A percentile compares a stretch with the other conserved stretches of the same genome.
Evolutionary conservation across 2,888 invertebrate genomes (phyloP).

Genomic region (Tipula vernalis): DNA sequence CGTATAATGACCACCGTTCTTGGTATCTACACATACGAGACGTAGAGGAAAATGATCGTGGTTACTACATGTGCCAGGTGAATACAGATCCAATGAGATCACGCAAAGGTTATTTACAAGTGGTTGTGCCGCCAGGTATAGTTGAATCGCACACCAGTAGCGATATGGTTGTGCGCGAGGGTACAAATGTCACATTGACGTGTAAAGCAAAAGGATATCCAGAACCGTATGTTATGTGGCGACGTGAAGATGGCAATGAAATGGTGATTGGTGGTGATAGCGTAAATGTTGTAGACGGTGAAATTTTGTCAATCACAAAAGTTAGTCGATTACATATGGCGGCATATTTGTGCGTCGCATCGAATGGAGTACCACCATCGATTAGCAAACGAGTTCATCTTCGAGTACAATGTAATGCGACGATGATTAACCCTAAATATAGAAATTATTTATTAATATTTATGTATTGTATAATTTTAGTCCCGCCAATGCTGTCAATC

Average conservation of each 20-base stretch:
- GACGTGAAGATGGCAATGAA: conserved; percentile 76
- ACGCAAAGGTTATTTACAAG: conserved; percentile 78
- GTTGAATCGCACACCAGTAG: conserved; percentile 81
- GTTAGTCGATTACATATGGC: conserved; percentile 88
- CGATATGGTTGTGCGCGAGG: conserved; percentile 84
- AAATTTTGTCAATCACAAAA: conserved; percentile 71
- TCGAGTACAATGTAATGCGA: conserved; percentile 64
- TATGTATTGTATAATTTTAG: conserved; percentile 37
- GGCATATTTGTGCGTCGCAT: conserved; percentile 83
- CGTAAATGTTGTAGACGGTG: conserved; percentile 79
- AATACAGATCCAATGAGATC: conserved; percentile 92
- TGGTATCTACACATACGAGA: conserved; percentile 85
- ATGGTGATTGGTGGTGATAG: conserved; percentile 82
- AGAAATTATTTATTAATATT: background rate
- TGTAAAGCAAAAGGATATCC: conserved; percentile 83
- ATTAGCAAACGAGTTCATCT: conserved; percentile 75
- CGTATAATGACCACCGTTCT: conserved; percentile 80
- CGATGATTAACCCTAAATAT: background rate
- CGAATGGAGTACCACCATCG: conserved; percentile 84
- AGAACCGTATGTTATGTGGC: conserved; percentile 87
- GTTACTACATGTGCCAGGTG: conserved; percentile 88
- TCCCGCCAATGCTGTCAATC: conserved; percentile 89
- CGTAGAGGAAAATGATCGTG: conserved; percentile 76
- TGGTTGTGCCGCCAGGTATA: conserved; percentile 85
- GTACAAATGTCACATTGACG: conserved; percentile 73